Conservation (phyloP, 2,113 vertebrate species). For the Scopus umbretta region DNA sequence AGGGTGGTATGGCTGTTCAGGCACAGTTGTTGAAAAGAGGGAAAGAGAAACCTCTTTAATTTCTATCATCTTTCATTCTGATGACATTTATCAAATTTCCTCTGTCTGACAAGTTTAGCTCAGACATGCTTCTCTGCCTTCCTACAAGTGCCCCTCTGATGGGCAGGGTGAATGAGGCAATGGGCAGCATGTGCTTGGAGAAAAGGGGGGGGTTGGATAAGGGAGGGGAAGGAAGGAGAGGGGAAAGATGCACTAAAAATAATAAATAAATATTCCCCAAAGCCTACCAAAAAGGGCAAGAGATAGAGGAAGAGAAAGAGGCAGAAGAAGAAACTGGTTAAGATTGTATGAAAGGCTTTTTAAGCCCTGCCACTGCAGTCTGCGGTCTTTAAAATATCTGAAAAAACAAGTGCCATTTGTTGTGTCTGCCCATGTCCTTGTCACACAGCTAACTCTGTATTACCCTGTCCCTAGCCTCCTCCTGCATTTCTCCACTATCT, state of each 20-base stretch:
- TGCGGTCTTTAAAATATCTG: neutral
- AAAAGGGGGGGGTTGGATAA: neutral
- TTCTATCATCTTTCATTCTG: slow-evolving; percentile 43
- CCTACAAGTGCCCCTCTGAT: neutral
- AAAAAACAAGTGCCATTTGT: neutral
- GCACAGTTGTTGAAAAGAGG: slow-evolving; percentile 13
- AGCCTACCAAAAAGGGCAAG: neutral
- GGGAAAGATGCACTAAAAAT: neutral
- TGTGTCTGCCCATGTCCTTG: neutral
- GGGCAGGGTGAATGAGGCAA: neutral
- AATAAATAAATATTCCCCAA: neutral
- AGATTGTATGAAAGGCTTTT: neutral
- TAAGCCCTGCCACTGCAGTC: neutral
- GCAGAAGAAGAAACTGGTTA: neutral
- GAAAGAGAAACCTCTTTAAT: slow-evolving; percentile 38
- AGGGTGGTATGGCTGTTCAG: neutral
- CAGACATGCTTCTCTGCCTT: neutral
- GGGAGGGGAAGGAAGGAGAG: neutral
- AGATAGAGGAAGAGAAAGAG: neutral
- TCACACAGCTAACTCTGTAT: neutral
- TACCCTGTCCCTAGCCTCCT: neutral
- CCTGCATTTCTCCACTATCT: neutral
- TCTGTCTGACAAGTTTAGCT: slow-evolving; percentile 48
- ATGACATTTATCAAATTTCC: slow-evolving; percentile 56
- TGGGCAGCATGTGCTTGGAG: neutral